Evolutionary conservation across 2,113 vertebrate genomes (phyloP), one percentile per base, ranked within the genome.

Genomic region (Emydura subglobosa): DNA sequence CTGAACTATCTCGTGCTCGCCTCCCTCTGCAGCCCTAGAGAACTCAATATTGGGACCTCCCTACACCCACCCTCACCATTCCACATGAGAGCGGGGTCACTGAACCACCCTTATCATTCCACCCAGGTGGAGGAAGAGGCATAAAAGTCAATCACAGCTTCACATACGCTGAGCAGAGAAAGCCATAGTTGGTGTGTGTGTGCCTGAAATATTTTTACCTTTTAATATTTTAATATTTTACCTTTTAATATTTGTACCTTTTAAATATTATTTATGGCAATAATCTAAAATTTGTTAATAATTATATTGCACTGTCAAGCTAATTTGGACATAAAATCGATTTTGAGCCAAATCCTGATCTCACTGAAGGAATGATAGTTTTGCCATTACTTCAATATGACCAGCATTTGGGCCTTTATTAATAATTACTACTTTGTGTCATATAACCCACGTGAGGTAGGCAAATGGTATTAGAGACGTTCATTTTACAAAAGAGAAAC

Each of bases 401-500:
- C 9, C 42, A 8, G 5, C 1, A 76, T 59, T 90, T 89, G 49
- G 6, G 61, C 34, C 85, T 76, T 39, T 78, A 22, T 25, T 27
- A 81, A 59, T 47, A 27, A 44, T 57, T 31, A 22, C 44, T 10
- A 42, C 22, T 50, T 82, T 16, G 34, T 84, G 49, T 47, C 21
- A 51, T 42, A 1, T 10, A 91, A 80, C 6, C 68, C 29, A 6
- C 0, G 5, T 65, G 54, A 90, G 51, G 27, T 0, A 74, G 39
- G 78, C 31, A 68, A 78, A 29, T 79, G 55, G 72, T 80, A 59
- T 44, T 14, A 65, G 34, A 79, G 65, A 57, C 11, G 4, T 17
- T 29, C 9, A 29, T 51, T 79, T 90, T 79, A 88, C 11, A 90
- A 96, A 92, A n/a, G n/a, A 79, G 91, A 94, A 96, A 95, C 86